Evolutionary conservation across 2,797 vertebrate genomes (phyloP), one percentile per base, ranked within the genome.

Genomic region (Cheirogaleus major): DNA sequence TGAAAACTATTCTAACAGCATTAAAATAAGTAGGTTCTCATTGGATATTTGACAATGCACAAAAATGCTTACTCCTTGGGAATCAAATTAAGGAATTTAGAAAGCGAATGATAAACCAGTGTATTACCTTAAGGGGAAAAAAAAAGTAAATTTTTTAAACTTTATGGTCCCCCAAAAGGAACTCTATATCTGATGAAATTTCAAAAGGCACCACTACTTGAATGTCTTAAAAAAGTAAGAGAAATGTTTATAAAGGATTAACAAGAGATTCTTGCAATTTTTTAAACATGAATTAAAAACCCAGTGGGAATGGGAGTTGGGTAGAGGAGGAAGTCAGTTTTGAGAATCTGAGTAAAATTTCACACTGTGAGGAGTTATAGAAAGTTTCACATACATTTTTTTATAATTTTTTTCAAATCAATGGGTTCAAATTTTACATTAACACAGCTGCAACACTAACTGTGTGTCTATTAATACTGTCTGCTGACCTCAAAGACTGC

Each of bases 321-420:
- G 30, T 93, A 89, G 75, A 94, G 12, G 55, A 96, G 15, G 50
- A 96, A 97, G 92, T 93, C 75, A 69, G 92, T 93, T 95, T 93
- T 96, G 61, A 97, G 97, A 91, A 92, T 30, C 76, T 55, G 43
- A 96, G 48, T 78, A 59, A 93, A 94, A 88, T 27, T 95, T 95
- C 90, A 93, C 20, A 79, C 87, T 95, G 93, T 91, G 95, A 89
- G 55, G 80, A 96, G 95, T 92, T 95, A 69, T 35, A 95, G 92
- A 96, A 96, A 93, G 87, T 97, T 97, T 95, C 95, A 84, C 41
- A 84, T 55, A 81, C 25, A 89, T 91, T 97, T 96, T 93, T 15
- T 38, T 61, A 12, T 59, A 70, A 11, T 52, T 59, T 57, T 76
- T 63, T 76, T 69, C 52, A 96, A 92, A 89, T 32, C 61, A 86